These are phyloP conservation scores for Cephus rjabovi DNA, from an alignment of 2,888 invertebrate genomes.

Conservation along the genomic window DNA sequence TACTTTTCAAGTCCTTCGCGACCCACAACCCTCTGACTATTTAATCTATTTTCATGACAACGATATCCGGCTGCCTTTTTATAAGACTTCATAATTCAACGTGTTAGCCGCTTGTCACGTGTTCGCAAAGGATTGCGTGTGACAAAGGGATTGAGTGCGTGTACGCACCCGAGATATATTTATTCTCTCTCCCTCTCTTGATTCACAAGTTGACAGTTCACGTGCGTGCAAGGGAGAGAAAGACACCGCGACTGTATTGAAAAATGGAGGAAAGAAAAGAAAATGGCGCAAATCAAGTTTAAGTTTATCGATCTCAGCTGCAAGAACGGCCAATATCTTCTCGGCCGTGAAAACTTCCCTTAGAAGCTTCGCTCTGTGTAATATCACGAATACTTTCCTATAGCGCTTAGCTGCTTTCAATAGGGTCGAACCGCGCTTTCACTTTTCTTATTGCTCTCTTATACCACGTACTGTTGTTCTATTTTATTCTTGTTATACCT, in stretches of 20 bases:
- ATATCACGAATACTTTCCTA: neutral
- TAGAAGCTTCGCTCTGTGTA: neutral
- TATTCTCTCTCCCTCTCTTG: neutral
- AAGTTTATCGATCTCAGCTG: neutral
- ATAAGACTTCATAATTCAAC: neutral
- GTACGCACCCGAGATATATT: neutral
- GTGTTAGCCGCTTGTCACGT: conserved; percentile 1
- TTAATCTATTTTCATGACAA: conserved; percentile 3
- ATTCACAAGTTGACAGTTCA: neutral
- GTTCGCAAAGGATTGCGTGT: neutral
- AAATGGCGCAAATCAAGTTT: neutral
- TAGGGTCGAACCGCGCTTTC: neutral
- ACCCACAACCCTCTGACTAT: neutral
- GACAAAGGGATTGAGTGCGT: neutral
- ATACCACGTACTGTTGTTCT: neutral
- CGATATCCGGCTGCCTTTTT: neutral
- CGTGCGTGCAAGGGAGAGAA: neutral
- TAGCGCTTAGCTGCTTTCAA: neutral
- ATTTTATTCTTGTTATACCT: neutral
- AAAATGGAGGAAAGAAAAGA: neutral
- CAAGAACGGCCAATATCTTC: neutral
- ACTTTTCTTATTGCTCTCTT: neutral
- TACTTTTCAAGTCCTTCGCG: neutral
- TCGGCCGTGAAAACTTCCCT: neutral
- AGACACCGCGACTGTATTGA: neutral